Evolutionary conservation across 2,888 invertebrate species (phyloP).

Genomic region (Cantharis lateralis): DNA sequence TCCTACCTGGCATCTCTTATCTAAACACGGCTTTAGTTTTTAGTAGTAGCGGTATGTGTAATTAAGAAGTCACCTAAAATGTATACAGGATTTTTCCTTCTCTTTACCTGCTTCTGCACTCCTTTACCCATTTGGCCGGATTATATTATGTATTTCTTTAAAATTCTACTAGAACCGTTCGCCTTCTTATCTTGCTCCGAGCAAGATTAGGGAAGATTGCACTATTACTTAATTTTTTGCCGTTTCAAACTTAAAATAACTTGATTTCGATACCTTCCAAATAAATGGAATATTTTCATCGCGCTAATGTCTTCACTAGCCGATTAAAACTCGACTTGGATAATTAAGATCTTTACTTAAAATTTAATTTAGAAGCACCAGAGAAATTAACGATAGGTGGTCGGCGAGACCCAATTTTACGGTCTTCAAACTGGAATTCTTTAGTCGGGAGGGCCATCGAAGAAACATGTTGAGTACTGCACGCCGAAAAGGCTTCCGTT

Average conservation of each 20-base stretch:
- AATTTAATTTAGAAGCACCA: not conserved
- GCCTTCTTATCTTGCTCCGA: not conserved
- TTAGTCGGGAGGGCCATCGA: not conserved
- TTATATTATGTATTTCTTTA: not conserved
- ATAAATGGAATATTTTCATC: not conserved
- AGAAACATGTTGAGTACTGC: too few relatives aligned
- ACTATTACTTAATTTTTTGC: not conserved
- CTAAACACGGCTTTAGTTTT: conserved; percentile 31
- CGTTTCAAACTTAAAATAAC: not conserved
- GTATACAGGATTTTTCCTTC: not conserved
- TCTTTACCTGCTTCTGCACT: not conserved
- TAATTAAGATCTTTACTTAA: not conserved
- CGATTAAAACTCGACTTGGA: not conserved
- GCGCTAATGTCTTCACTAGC: not conserved
- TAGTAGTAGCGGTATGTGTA: conserved; percentile 24
- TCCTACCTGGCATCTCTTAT: conserved; percentile 23
- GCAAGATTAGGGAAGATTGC: not conserved
- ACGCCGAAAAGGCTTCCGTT: too few relatives aligned
- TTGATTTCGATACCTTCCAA: not conserved
- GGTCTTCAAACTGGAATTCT: not conserved
- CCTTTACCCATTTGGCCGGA: not conserved
- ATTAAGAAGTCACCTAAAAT: conserved; percentile 29
- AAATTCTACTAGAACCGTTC: not conserved
- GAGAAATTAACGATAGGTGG: not conserved
- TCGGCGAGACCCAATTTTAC: not conserved